These are phyloP conservation scores for Pelusios castaneus DNA, from an alignment of 2,113 vertebrate genomes.

Conservation along the genomic window DNA sequence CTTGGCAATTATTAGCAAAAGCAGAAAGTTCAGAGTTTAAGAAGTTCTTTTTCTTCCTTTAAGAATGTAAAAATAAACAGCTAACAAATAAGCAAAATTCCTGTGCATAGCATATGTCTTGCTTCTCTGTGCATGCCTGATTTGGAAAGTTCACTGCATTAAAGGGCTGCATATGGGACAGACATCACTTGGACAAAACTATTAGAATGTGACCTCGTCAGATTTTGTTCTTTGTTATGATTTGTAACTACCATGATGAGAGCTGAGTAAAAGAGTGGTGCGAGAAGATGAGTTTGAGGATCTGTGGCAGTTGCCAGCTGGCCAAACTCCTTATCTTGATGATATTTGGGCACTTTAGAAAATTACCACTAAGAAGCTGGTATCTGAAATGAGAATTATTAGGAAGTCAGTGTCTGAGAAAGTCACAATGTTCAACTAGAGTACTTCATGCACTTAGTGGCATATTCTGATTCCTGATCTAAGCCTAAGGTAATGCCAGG, in stretches of 20 bases:
- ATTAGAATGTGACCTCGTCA: background rate
- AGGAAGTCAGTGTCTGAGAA: background rate
- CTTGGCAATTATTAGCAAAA: conserved; percentile 53
- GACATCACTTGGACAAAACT: background rate
- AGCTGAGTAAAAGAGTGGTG: background rate
- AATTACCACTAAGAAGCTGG: background rate
- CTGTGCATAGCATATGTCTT: background rate
- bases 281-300: background rate
- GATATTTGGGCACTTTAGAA: background rate
- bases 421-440: background rate
- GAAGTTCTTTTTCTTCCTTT: conserved; percentile 3
- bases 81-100: conserved; percentile 45
- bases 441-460: background rate
- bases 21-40: conserved; percentile 59
- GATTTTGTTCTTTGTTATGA: background rate
- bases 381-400: background rate
- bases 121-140: background rate
- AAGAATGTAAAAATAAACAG: conserved; percentile 50
- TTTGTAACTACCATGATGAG: background rate
- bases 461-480: background rate
- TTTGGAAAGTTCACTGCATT: background rate
- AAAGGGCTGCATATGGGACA: background rate
- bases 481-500: background rate
- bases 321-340: background rate
- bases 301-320: background rate